These are phyloP conservation scores for Rhagonycha fulva DNA, from an alignment of 2,888 invertebrate genomes.

Conservation along the genomic window DNA sequence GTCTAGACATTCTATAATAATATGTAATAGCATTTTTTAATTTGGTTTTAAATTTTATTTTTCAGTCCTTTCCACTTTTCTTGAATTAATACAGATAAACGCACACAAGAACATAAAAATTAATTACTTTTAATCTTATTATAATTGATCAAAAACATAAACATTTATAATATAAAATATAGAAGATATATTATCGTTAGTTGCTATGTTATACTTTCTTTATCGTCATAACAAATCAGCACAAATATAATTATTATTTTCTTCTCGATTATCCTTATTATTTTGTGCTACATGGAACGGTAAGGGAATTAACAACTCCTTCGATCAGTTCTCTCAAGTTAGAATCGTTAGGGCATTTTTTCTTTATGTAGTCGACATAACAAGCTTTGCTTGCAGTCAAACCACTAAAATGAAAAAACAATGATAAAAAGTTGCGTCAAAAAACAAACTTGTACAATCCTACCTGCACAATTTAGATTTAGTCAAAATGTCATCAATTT, in stretches of 20 bases:
- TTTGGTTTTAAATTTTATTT: neutral
- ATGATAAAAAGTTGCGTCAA: neutral
- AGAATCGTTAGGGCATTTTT: neutral
- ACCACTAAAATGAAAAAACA: neutral
- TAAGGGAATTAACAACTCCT: neutral
- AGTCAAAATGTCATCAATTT: neutral
- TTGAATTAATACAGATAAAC: neutral
- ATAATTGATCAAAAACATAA: neutral
- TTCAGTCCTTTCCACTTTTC: neutral
- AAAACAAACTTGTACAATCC: neutral
- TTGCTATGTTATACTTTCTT: neutral
- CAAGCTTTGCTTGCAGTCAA: neutral
- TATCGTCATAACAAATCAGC: neutral
- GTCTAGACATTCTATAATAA: neutral
- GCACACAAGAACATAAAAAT: neutral
- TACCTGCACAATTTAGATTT: conserved; percentile 5
- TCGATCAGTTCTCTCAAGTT: neutral
- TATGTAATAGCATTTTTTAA: neutral
- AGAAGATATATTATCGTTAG: neutral
- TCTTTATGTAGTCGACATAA: neutral
- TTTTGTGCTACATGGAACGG: neutral
- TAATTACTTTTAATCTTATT: neutral
- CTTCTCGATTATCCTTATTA: neutral
- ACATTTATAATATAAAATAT: neutral
- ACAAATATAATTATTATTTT: neutral